phyloP scores from a whole-genome alignment of 2,113 vertebrate genomes.

The Crocuta crocuta region DNA sequence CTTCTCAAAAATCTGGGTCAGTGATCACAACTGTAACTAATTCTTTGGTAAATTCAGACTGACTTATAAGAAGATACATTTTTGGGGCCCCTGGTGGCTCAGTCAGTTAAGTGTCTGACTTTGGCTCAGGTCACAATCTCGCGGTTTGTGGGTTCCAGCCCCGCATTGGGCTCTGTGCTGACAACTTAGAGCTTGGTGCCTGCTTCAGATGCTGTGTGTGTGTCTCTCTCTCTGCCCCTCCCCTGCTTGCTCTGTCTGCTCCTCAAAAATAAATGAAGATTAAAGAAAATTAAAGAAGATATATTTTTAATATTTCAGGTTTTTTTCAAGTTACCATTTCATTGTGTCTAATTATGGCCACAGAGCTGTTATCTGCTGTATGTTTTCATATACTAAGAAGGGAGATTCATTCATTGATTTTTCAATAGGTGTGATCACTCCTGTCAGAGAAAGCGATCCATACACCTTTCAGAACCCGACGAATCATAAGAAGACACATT shows the following conservation, averaged over 20 bases:
- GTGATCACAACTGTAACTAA: not conserved
- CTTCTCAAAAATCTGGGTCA: not conserved
- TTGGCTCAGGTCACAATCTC: no score
- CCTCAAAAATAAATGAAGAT: no score
- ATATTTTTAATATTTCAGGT: not conserved
- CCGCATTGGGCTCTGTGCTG: no score
- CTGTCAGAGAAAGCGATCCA: constrained; percentile 53
- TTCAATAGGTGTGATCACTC: constrained; percentile 42
- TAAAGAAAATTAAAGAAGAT: not conserved
- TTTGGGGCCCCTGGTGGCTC: no score
- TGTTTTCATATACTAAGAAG: not conserved
- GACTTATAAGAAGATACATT: not conserved
- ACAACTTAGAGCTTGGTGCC: no score
- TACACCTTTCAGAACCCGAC: constrained; percentile 15
- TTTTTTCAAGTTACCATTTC: not conserved
- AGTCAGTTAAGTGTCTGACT: no score
- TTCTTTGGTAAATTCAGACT: not conserved
- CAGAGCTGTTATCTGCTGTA: not conserved
- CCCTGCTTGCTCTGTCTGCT: no score
- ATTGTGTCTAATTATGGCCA: not conserved
- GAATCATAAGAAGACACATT: constrained; percentile 54
- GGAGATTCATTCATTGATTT: constrained; percentile 6
- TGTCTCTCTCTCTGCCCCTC: no score
- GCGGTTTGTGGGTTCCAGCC: no score
- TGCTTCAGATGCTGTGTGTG: no score